A percentile compares a stretch with the other conserved stretches of the same genome.
These are phyloP conservation scores for Oscheius sp. DNA, from an alignment of 2,888 invertebrate species.

Conservation along the genomic window DNA sequence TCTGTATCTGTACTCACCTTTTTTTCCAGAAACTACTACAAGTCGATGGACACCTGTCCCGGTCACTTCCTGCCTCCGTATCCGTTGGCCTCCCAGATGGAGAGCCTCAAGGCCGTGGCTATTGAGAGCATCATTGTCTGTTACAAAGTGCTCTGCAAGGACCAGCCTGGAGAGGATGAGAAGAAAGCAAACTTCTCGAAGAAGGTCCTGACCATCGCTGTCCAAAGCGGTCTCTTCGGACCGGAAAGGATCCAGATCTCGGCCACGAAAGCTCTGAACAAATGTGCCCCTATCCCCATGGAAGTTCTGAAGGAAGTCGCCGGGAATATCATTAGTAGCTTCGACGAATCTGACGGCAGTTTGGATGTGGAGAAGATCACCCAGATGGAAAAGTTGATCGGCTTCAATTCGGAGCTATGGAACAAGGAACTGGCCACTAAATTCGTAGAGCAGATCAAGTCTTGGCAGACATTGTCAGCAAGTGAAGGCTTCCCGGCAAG, in stretches of 20 bases:
- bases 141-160: conserved; percentile 16
- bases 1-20: not conserved
- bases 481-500: conserved; percentile 7
- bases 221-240: conserved; percentile 15
- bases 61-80: conserved; percentile 55
- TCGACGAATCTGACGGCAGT: not conserved
- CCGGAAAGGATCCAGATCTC: conserved; percentile 9
- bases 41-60: conserved; percentile 51
- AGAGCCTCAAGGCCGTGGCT: conserved; percentile 42
- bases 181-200: conserved; percentile 12
- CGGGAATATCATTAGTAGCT: conserved; percentile 3
- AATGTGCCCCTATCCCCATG: conserved; percentile 19
- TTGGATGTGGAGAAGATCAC: conserved; percentile 30
- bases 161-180: not conserved
- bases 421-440: conserved; percentile 40
- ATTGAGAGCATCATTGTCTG: conserved; percentile 38
- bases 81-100: conserved; percentile 45
- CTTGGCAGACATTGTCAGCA: conserved; percentile 5
- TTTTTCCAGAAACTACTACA: conserved; percentile 39
- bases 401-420: conserved; percentile 44
- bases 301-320: conserved; percentile 12
- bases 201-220: not conserved
- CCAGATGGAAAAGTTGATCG: conserved; percentile 41
- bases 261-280: not conserved
- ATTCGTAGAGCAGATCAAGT: conserved; percentile 17